These are phyloP conservation scores for Myotis davidii DNA, from an alignment of 2,113 vertebrate species.

Conservation along the genomic window DNA sequence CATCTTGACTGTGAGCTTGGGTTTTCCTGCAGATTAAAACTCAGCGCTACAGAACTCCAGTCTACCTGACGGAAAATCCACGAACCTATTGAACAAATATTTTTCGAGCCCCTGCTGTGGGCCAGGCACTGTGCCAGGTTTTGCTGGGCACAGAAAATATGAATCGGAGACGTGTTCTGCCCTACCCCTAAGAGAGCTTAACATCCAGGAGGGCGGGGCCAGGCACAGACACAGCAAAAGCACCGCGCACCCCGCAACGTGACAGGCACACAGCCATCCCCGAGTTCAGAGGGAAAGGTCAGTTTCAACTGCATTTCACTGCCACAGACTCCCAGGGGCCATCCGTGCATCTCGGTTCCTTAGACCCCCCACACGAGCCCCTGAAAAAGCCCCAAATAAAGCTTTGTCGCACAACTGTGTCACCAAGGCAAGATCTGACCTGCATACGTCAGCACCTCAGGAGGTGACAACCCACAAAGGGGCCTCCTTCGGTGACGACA, in stretches of 20 bases:
- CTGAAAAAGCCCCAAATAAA: background rate
- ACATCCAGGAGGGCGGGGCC: background rate
- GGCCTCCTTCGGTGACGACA: background rate
- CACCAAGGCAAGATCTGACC: background rate
- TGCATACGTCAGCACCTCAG: background rate
- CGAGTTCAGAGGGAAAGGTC: background rate
- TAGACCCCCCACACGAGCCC: background rate
- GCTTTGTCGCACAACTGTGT: background rate
- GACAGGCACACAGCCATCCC: accelerated
- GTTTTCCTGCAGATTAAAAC: background rate
- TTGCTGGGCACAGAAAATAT: slow-evolving; percentile 34
- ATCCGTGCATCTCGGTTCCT: background rate
- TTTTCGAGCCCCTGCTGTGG: background rate
- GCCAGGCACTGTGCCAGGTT: slow-evolving; percentile 17
- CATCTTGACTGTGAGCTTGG: background rate
- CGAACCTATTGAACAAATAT: background rate
- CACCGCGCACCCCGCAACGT: accelerated
- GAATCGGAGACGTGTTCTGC: slow-evolving; percentile 45
- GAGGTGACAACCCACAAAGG: background rate
- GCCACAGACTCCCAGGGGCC: background rate
- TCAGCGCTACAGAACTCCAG: background rate
- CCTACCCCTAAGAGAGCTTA: slow-evolving; percentile 56
- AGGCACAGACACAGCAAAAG: too few species aligned
- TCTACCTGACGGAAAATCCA: background rate
- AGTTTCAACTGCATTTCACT: background rate